phyloP scores from a whole-genome alignment of 1,140 invertebrate genomes.

The Leptopilina boulardi region DNA sequence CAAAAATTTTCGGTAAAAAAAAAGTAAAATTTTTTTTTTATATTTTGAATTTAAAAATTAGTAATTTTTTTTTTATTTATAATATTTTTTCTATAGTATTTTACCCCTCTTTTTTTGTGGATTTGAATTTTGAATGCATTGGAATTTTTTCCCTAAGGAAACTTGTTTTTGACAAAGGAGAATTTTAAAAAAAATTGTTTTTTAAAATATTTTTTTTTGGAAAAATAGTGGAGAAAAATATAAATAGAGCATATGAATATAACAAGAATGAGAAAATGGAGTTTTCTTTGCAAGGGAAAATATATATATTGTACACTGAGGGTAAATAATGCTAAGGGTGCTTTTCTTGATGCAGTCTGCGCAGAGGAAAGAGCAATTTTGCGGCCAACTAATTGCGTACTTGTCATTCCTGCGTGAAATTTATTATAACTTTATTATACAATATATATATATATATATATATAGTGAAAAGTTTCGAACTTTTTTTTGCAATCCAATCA shows the following conservation, averaged over 20 bases:
- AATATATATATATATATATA: background rate
- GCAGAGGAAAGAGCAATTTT: background rate
- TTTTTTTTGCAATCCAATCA: background rate
- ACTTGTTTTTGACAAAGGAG: no score
- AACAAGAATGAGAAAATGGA: background rate
- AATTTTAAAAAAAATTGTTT: no score
- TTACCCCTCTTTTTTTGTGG: no score
- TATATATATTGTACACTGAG: no score
- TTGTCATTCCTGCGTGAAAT: constrained; percentile 3
- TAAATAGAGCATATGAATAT: constrained; percentile 5
- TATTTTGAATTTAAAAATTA: no score
- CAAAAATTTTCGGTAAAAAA: no score
- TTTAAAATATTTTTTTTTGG: no score
- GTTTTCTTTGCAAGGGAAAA: background rate
- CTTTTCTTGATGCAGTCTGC: background rate
- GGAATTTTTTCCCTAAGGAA: no score
- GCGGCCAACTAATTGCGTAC: constrained; percentile 4
- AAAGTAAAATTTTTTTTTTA: no score
- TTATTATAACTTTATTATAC: background rate
- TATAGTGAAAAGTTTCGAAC: background rate
- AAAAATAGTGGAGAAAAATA: background rate
- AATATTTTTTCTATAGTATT: no score
- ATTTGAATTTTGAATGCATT: no score
- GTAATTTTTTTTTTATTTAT: no score
- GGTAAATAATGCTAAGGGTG: constrained; percentile 13